These are phyloP conservation scores for Cheilosia grossa DNA, from an alignment of 2,888 invertebrate species.

Conservation along the genomic window DNA sequence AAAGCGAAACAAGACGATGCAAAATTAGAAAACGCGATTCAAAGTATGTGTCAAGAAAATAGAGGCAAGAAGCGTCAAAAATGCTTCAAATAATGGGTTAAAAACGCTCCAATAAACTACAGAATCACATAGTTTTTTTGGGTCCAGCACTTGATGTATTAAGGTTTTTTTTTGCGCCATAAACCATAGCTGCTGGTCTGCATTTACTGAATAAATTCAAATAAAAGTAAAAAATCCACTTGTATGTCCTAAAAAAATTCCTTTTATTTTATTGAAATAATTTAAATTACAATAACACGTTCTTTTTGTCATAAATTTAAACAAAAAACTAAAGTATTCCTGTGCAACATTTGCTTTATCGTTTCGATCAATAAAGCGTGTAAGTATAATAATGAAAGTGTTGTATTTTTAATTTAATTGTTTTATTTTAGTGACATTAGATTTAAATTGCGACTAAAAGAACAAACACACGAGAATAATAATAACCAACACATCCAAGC, in stretches of 20 bases:
- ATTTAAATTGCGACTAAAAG: conserved; percentile 13
- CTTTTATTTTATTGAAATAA: conserved; percentile 55
- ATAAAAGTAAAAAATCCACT: not conserved
- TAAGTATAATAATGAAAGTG: conserved; percentile 27
- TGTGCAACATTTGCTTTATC: conserved; percentile 25
- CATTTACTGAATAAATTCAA: no score
- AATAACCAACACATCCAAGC: conserved; percentile 5
- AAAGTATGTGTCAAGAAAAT: no score
- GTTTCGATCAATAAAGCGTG: not conserved
- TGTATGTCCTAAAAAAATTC: conserved; percentile 44
- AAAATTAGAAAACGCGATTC: no score
- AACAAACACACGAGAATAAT: conserved; percentile 14
- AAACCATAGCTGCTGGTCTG: no score
- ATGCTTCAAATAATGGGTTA: no score
- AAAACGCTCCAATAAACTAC: no score
- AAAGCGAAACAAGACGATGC: no score
- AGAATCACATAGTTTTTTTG: no score
- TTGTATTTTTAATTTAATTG: conserved; percentile 1
- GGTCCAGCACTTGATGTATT: no score
- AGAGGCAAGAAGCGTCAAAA: no score
- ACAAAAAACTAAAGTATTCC: conserved; percentile 13
- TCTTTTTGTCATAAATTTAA: conserved; percentile 31
- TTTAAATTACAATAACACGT: conserved; percentile 47
- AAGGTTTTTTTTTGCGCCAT: no score
- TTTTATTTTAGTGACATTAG: conserved; percentile 17